Evolutionary conservation across 2,888 invertebrate species (phyloP).

Genomic region (Xestia xanthographa): DNA sequence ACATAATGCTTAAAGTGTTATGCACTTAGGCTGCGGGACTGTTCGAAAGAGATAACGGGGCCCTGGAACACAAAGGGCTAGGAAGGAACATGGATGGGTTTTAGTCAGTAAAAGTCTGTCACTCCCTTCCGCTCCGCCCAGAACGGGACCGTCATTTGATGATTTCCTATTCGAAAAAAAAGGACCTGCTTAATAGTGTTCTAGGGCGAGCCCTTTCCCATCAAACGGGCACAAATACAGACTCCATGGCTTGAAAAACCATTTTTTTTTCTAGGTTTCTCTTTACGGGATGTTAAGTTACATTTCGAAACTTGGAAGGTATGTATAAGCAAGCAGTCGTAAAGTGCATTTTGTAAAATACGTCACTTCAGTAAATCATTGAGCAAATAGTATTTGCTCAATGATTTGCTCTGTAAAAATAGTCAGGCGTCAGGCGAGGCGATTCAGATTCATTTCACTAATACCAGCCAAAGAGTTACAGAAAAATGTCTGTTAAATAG

Average conservation of each 20-base stretch:
- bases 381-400: neutral
- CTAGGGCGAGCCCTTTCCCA: neutral
- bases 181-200: neutral
- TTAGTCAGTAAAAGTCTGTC: no score
- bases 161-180: no score
- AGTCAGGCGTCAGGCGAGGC: neutral
- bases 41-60: no score
- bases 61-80: no score
- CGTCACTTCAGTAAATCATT: neutral
- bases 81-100: no score
- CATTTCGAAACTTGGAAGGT: neutral
- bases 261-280: neutral
- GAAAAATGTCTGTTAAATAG: no score
- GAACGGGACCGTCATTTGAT: no score
- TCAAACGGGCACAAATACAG: neutral
- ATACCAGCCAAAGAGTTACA: neutral
- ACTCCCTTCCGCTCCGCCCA: no score
- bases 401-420: conserved; percentile 1
- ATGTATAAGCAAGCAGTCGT: neutral
- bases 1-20: no score
- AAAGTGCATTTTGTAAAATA: neutral
- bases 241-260: neutral
- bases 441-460: neutral
- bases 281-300: neutral
- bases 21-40: no score